phyloP scores from a whole-genome alignment of 2,113 vertebrate genomes.

The Ophiodon elongatus region DNA sequence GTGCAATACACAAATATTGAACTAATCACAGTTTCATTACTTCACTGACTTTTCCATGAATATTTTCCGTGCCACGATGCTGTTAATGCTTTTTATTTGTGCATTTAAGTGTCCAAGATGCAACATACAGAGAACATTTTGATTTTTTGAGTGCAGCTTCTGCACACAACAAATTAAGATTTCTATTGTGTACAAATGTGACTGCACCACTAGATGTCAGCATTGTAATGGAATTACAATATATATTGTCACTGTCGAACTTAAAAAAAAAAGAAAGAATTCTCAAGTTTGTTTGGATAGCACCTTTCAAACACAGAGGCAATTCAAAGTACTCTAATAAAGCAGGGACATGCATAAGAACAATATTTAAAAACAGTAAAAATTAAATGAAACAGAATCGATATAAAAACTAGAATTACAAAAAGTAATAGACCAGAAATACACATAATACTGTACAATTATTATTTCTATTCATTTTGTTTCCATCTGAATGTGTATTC shows the following conservation, averaged over 20 bases:
- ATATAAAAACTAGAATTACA: background rate
- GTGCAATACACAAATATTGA: slow-evolving; percentile 54
- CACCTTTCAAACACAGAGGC: background rate
- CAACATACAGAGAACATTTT: background rate
- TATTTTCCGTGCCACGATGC: slow-evolving; percentile 30
- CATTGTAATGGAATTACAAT: slow-evolving; percentile 58
- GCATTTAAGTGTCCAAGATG: background rate
- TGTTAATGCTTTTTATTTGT: slow-evolving; percentile 28
- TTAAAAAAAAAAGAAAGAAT: background rate
- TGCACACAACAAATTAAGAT: background rate
- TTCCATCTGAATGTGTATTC: background rate
- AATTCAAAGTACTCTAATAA: background rate
- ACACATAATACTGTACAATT: background rate
- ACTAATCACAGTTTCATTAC: slow-evolving; percentile 63
- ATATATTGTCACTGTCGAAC: background rate
- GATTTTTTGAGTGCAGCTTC: background rate
- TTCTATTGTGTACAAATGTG: slow-evolving; percentile 24
- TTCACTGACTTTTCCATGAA: slow-evolving; percentile 64
- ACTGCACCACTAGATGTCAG: slow-evolving; percentile 80
- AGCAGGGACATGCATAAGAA: background rate
- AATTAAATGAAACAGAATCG: background rate
- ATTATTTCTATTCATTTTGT: background rate
- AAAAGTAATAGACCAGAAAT: background rate
- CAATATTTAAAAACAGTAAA: background rate
- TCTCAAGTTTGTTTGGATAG: background rate